Base-by-base conservation (phyloP, 2,888 invertebrate species). In the Ophioninae sp. region DNA sequence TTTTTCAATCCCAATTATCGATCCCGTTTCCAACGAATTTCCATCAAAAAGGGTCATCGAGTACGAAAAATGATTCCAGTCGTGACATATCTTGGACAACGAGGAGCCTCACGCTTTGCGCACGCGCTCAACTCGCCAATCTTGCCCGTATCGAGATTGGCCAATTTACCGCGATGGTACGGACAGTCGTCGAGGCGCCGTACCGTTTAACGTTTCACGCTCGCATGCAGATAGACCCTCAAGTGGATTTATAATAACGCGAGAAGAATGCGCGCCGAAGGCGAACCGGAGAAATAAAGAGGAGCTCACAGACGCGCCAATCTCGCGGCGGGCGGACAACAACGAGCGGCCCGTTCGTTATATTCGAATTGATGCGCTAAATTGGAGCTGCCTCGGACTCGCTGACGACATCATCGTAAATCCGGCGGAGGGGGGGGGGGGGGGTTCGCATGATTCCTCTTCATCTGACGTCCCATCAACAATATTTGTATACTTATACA, bases 101-200 rank as follows among this genome's bases (percentile, higher is more conserved):
- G 50, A 50, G 50, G 13, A 50, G 50, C 50, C 13, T 50, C 50
- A 17, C 50, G 50, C 50, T 30, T 6, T 50, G 50, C 17, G 50
- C 50, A 50, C 50, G 50, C 50, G 50, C 50, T 50, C 2, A 59
- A 20, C 59, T n/a, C 59, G 20, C 5, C 20, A 13, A 50, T 50
- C 65, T 17, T n/a, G 17, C 7, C 20, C 30, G 67, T 76, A 86
- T 88, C 87, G 89, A 91, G 89, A 91, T 91, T 89, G 89, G 89
- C 89, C 88, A 91, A 91, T 91, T 91, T 89, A 90, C 87, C 85
- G 59, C 73, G 79, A 86, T 88, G 89, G 88, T 88, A 50, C 50
- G 88, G 87, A 86, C 89, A 90, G 91, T 91, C 91, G 88, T 88
- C 88, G 82, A 91, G 92, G 92, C 92, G 92, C 92, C 92, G 90